Base-by-base conservation (phyloP, 2,888 invertebrate species). In the Ophion ellenae region DNA sequence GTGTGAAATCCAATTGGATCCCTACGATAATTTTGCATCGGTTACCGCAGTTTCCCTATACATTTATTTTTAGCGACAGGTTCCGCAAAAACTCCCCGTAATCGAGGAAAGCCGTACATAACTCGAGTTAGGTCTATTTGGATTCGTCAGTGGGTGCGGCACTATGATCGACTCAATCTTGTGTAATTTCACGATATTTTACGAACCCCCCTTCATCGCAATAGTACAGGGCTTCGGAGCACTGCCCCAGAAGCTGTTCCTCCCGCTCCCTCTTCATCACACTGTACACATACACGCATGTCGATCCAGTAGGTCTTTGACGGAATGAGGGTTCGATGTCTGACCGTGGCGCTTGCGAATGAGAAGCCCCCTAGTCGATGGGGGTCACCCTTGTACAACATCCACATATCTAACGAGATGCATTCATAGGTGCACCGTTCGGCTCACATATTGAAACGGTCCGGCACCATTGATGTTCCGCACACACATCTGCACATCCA, bases 131-230 rank as follows among this genome's bases (percentile, higher is more conserved):
- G 57, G 53, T 71, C 24, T 40, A 79, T 45, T 45, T 63, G 61
- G 4, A 77, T n/a, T 70, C 17, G 40, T 40, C 40, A 40, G 69
- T 77, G 71, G 70, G 70, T 45, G 74, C 63, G 79, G 79, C 67
- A 45, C 66, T 57, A 57, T 36, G 61, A 24, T 70, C 74, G 66
- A 79, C 57, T 71, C 63, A 70, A 61, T 75, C 45, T 64, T 40
- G 85, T 59, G 82, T 82, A 85, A 76, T 82, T 85, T 67, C 47
- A 71, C 59, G 75, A 82, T 85, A 79, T 75, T 85, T 82, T 82
- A 85, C 79, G 61, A 67, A 71, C 61, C 67, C 20, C 32, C 3
- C 28, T 61, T 11, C 36, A 14, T 59, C 57, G 20, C 24, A 6
- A 7, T 17, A 6, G 17, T 28, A 10, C 47, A 17, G 45, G 36